Evolutionary conservation across 2,797 vertebrate species (phyloP).

Genomic region (Myoxocephalus aenaeus): DNA sequence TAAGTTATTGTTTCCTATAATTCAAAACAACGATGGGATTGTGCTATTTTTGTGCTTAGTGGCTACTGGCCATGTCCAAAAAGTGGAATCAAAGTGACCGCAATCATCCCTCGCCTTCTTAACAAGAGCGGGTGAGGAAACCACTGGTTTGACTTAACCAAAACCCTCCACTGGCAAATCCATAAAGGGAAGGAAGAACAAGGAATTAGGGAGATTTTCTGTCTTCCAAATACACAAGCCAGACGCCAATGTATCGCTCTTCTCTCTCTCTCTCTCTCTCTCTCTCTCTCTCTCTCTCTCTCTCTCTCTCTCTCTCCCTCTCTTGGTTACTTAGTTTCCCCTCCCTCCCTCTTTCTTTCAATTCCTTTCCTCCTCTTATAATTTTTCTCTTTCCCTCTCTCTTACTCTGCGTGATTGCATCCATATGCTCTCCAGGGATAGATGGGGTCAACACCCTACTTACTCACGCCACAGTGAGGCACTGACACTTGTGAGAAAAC

Average conservation of each 20-base stretch:
- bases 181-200: constrained; percentile 76
- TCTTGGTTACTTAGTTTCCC: constrained; percentile 39
- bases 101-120: constrained; percentile 68
- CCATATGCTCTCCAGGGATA: constrained; percentile 83
- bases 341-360: constrained; percentile 41
- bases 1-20: constrained; percentile 57
- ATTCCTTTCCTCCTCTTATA: constrained; percentile 48
- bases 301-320: too few species aligned
- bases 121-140: constrained; percentile 73
- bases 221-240: constrained; percentile 75
- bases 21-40: constrained; percentile 48
- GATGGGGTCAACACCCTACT: constrained; percentile 84
- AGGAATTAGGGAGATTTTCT: constrained; percentile 80
- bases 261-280: constrained; percentile 41
- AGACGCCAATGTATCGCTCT: constrained; percentile 71
- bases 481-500: constrained; percentile 84
- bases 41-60: constrained; percentile 64
- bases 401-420: constrained; percentile 76
- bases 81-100: constrained; percentile 70
- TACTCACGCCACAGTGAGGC: constrained; percentile 81
- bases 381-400: constrained; percentile 54
- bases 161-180: constrained; percentile 76
- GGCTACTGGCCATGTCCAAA: constrained; percentile 58
- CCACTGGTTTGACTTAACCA: constrained; percentile 73
- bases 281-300: constrained; percentile 35